Conservation (phyloP, 2,797 vertebrate species). For the Gadopsis marmoratus region DNA sequence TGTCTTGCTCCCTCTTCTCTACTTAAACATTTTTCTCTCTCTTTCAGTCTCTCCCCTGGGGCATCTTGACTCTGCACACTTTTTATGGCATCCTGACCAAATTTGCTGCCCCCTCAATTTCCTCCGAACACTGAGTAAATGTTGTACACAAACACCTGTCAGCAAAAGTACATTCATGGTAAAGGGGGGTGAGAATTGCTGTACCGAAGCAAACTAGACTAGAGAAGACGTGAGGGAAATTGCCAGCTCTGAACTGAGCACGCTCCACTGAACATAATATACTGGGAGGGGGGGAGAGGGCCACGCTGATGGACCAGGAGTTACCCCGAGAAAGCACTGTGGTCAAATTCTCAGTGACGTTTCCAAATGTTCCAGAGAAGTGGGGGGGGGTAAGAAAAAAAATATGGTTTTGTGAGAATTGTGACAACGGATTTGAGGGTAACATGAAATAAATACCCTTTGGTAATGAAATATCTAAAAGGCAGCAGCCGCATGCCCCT, state of each 20-base stretch:
- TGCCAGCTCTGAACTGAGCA: constrained; percentile 76
- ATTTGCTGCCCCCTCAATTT: constrained; percentile 64
- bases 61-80: constrained; percentile 60
- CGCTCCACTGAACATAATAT: constrained; percentile 81
- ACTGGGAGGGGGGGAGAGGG: constrained; percentile 40
- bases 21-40: constrained; percentile 34
- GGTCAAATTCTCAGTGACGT: constrained; percentile 70
- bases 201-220: constrained; percentile 75
- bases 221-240: constrained; percentile 73
- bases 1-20: constrained; percentile 30
- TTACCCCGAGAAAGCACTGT: constrained; percentile 67
- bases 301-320: constrained; percentile 68
- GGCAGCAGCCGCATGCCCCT: constrained; percentile 74
- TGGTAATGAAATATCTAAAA: constrained; percentile 86
- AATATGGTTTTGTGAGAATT: constrained; percentile 66
- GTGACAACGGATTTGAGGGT: constrained; percentile 77
- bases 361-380: constrained; percentile 64
- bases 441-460: constrained; percentile 83
- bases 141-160: constrained; percentile 76
- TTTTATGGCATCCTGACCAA: constrained; percentile 65
- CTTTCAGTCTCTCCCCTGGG: constrained; percentile 47
- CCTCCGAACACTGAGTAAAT: constrained; percentile 57
- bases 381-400: constrained; percentile 37
- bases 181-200: constrained; percentile 60
- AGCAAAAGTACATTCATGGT: constrained; percentile 71